Conservation (phyloP, 1,140 invertebrate genomes). For the Drosophila azteca region DNA sequence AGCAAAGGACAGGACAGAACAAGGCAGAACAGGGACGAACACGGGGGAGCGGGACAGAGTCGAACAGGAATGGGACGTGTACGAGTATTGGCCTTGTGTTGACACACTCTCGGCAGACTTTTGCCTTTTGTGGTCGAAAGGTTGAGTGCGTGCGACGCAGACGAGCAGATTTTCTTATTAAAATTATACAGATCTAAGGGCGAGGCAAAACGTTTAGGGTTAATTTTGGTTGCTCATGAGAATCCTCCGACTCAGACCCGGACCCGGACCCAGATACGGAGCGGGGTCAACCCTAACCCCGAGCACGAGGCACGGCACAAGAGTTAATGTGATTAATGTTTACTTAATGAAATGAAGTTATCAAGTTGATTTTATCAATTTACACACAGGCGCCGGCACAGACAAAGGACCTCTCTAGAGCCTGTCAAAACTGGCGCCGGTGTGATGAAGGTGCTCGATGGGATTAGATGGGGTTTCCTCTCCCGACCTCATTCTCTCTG, state of each 20-base stretch:
- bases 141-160: slow-evolving; percentile 54
- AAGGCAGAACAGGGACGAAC: neutral
- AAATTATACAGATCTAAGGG: slow-evolving; percentile 56
- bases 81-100: slow-evolving; percentile 63
- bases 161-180: slow-evolving; percentile 71
- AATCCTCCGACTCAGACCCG: slow-evolving; percentile 21
- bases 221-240: slow-evolving; percentile 64
- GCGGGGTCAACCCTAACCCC: neutral
- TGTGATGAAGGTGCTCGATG: slow-evolving; percentile 64
- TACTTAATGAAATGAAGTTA: slow-evolving; percentile 83
- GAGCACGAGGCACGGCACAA: slow-evolving; percentile 49
- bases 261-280: slow-evolving; percentile 8
- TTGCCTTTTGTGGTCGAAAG: slow-evolving; percentile 71
- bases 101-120: slow-evolving; percentile 69
- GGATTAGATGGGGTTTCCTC: slow-evolving; percentile 27
- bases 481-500: slow-evolving; percentile 10
- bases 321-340: slow-evolving; percentile 82
- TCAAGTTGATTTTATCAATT: slow-evolving; percentile 83
- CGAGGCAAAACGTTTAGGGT: slow-evolving; percentile 50
- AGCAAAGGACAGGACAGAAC: neutral
- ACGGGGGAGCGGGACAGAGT: slow-evolving; percentile 8
- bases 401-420: slow-evolving; percentile 53
- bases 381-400: slow-evolving; percentile 60
- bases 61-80: slow-evolving; percentile 2
- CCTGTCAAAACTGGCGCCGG: slow-evolving; percentile 65